Base-by-base conservation (phyloP, 2,888 invertebrate species). In the Pristionchus mayeri region DNA sequence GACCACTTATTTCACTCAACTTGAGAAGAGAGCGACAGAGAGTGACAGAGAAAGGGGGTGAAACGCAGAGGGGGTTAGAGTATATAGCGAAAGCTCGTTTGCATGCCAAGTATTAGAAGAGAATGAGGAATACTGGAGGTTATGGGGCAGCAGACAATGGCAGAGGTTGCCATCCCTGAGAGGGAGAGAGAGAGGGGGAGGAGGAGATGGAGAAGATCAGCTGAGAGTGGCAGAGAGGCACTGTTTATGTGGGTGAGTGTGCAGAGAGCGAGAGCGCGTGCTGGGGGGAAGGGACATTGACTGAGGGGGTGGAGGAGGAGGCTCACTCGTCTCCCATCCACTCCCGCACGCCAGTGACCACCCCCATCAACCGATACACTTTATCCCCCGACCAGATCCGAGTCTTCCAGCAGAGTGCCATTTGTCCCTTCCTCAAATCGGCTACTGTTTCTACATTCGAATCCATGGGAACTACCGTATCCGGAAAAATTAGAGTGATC, bases 201-300 rank as follows among this genome's bases (percentile, higher is more conserved):
- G 48, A n/a, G 24, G 48, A 50, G 76, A 6, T 7, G 24, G 24
- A 40, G 76, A 18, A 52, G 50, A 52, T 48, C 50, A 52, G 76
- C 76, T 48, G 50, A 76, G 76, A 50, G 50, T 11, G 50, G 48
- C 11, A 76, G 76, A 34, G 76, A 52, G 50, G 50, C 50, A 76
- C 13, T 24, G 48, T 44, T 11, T 76, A 27, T 7, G 27, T 24
- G 27, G 75, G 75, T 50, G 76, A 50, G n/a, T 7, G 57, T 3
- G 30, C 16, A 30, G 76, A 76, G 76, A 52, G 21, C 16, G 50
- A 37, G 48, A 48, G 27, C 44, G n/a, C n/a, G n/a, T 21, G 24
- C 6, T 57, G 76, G 24, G 50, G 76, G n/a, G n/a, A n/a, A n/a
- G n/a, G n/a, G n/a, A n/a, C n/a, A n/a, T n/a, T n/a, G 50, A 50